Evolutionary conservation across 2,797 vertebrate species (phyloP).

Genomic region (Muscicapa striata): DNA sequence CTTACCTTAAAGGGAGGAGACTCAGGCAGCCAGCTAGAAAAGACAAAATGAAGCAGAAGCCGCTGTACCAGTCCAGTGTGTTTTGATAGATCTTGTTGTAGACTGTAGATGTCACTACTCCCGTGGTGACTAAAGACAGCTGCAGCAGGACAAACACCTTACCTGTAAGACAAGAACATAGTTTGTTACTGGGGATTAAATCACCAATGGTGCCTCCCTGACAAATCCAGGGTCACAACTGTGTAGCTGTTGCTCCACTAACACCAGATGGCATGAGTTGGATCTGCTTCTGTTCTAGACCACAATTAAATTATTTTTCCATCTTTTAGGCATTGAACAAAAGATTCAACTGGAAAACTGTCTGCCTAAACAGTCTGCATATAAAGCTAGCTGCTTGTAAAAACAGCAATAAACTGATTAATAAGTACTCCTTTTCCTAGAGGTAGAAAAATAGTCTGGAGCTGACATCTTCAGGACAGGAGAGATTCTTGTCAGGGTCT

Average conservation of each 20-base stretch:
- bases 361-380: background rate
- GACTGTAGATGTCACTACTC: constrained; percentile 83
- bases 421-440: background rate
- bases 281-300: background rate
- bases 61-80: constrained; percentile 83
- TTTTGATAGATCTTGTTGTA: constrained; percentile 91
- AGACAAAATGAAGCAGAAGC: constrained; percentile 87
- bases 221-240: background rate
- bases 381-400: background rate
- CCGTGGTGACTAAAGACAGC: constrained; percentile 82
- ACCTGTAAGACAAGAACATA: constrained; percentile 72
- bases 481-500: background rate
- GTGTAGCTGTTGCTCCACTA: background rate
- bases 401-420: background rate
- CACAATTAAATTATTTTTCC: background rate
- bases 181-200: background rate
- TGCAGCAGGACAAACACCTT: constrained; percentile 86
- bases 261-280: background rate
- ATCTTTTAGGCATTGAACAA: background rate
- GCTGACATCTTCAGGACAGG: background rate
- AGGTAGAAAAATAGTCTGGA: background rate
- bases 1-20: constrained; percentile 89
- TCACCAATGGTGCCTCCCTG: background rate
- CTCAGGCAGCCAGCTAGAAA: constrained; percentile 81
- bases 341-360: background rate